Evolutionary conservation across 2,113 vertebrate species (phyloP).

Genomic region (Excalfactoria chinensis): DNA sequence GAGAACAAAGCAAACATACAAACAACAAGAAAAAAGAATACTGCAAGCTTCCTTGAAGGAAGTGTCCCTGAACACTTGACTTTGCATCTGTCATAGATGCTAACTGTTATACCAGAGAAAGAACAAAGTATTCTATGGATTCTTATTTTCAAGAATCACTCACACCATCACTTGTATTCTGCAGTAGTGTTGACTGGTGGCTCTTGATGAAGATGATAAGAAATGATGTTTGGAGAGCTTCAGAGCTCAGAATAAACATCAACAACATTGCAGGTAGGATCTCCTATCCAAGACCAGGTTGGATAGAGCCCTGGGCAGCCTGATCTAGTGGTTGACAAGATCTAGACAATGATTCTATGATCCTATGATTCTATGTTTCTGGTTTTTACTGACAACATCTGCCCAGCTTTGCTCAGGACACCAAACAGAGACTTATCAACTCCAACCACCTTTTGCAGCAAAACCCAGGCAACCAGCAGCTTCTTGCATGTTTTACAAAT

Average conservation of each 20-base stretch:
- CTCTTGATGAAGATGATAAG: background rate
- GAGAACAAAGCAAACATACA: background rate
- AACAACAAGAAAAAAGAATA: background rate
- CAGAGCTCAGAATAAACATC: background rate
- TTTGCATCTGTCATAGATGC: background rate
- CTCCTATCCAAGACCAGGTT: background rate
- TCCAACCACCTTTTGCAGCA: background rate
- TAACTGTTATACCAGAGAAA: background rate
- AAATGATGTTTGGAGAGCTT: background rate
- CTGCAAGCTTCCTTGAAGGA: background rate
- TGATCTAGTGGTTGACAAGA: no score
- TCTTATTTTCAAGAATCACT: background rate
- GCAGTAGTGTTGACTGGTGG: background rate
- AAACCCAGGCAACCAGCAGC: conserved; percentile 5
- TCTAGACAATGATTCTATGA: no score
- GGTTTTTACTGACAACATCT: background rate
- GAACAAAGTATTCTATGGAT: background rate
- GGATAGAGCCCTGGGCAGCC: no score
- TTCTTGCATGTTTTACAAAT: conserved; percentile 39
- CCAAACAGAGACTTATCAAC: conserved; percentile 21
- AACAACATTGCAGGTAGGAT: background rate
- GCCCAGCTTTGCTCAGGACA: background rate
- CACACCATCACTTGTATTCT: background rate
- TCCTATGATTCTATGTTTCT: background rate
- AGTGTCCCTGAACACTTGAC: background rate